phyloP scores from a whole-genome alignment of 2,797 vertebrate genomes.

The Ceyx erithaca region DNA sequence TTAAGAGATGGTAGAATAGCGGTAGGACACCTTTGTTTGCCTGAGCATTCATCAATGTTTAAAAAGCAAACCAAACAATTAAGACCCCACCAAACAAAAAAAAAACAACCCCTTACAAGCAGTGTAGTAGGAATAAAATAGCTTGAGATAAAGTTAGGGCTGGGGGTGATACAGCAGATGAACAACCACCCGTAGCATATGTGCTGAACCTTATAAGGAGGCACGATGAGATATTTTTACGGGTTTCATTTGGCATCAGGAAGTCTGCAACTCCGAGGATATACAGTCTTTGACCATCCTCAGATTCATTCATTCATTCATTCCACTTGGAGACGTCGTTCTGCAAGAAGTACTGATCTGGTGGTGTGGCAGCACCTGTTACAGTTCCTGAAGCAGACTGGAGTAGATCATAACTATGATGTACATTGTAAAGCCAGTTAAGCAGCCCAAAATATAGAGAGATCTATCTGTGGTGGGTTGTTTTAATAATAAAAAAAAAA shows the following conservation, averaged over 20 bases:
- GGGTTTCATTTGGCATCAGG: neutral
- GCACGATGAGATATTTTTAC: neutral
- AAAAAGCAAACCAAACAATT: neutral
- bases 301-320: neutral
- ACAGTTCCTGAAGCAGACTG: neutral
- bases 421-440: neutral
- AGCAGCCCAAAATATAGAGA: neutral
- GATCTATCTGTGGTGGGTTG: neutral
- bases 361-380: neutral
- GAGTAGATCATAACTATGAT: neutral
- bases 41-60: neutral
- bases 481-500: neutral
- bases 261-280: neutral
- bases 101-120: accelerated
- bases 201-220: neutral
- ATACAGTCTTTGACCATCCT: neutral
- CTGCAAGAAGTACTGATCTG: neutral
- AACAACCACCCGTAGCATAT: accelerated
- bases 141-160: neutral
- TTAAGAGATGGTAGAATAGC: neutral
- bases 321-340: accelerated
- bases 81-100: neutral
- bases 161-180: neutral
- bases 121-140: neutral
- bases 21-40: neutral